Base-by-base conservation (phyloP, 1,140 invertebrate species). In the Drosophila tsacasi region DNA sequence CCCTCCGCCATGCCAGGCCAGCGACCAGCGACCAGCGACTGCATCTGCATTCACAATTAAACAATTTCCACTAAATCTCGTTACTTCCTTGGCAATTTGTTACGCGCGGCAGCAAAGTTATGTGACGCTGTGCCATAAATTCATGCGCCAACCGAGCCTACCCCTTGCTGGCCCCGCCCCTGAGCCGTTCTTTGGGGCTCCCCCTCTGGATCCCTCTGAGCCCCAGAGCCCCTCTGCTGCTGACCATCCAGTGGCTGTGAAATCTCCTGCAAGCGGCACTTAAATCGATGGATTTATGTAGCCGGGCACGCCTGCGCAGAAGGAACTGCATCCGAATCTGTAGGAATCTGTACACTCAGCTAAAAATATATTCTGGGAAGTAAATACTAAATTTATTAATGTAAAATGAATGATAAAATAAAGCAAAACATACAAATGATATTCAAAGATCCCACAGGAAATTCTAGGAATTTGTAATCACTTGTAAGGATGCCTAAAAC, bases 41-140 rank as follows among this genome's bases (percentile, higher is more conserved):
- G 76, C 79, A 90, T 90, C 85, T 90, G 85, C 86, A 90, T 90
- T 85, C 89, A 92, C 91, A 92, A 92, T 92, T 92, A 92, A 92
- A 92, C 91, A 92, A 92, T 92, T 92, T 92, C 91, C 91, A 92
- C 91, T 92, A 92, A 92, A 92, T 92, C 91, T 92, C 83, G 86
- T 82, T 90, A 91, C 91, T 92, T 92, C 87, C 91, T 92, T 92
- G 80, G 87, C 91, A 92, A 92, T 92, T 92, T 92, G 91, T 92
- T 92, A 92, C 83, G 89, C 87, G 87, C 82, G 76, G 86, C 86
- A 84, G 91, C 91, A 92, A 92, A 92, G 89, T 92, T 92, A 92
- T 92, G 91, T 92, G 91, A 92, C 91, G 85, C 86, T 79, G 84
- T 75, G 85, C 87, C 89, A 92, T 92, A 92, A 92, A 92, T 92